phyloP scores from a whole-genome alignment of 2,113 vertebrate genomes.

The Penelope pileata region DNA sequence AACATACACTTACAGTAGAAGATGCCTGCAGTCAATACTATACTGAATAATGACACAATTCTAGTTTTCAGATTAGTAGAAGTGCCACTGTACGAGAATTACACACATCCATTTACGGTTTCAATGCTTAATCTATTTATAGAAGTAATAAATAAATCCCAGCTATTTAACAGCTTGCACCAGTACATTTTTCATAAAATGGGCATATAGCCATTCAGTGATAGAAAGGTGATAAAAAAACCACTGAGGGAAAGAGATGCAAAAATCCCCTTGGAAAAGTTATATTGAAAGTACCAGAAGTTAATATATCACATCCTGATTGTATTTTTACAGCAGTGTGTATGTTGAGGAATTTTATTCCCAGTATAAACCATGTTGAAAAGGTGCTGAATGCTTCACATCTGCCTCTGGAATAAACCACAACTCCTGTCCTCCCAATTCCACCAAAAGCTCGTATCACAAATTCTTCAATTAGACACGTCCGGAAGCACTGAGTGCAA shows the following conservation, averaged over 20 bases:
- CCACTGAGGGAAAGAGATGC: not conserved
- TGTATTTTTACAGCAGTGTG: not conserved
- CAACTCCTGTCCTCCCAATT: not conserved
- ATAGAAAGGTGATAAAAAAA: not conserved
- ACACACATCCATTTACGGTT: not conserved
- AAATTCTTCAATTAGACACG: not conserved
- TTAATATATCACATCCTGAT: not conserved
- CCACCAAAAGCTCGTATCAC: not conserved
- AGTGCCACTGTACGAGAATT: not conserved
- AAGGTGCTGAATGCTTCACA: not conserved
- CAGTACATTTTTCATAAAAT: not conserved
- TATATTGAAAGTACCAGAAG: not conserved
- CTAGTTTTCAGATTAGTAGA: not conserved
- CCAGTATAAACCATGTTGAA: not conserved
- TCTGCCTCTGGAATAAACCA: not conserved
- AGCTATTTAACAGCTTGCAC: not conserved
- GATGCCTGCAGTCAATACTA: not conserved
- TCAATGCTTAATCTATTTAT: too few relatives aligned
- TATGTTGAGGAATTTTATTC: not conserved
- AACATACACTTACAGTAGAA: not conserved
- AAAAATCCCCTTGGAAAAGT: not conserved
- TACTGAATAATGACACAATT: not conserved
- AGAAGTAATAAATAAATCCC: not conserved
- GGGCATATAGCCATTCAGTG: not conserved
- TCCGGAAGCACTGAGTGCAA: not conserved